A percentile compares a stretch with the other conserved stretches of the same genome.
phyloP scores from a whole-genome alignment of 35 echinoderm and acorn worm species.

The Hemicentrotus pulcherrimus region DNA sequence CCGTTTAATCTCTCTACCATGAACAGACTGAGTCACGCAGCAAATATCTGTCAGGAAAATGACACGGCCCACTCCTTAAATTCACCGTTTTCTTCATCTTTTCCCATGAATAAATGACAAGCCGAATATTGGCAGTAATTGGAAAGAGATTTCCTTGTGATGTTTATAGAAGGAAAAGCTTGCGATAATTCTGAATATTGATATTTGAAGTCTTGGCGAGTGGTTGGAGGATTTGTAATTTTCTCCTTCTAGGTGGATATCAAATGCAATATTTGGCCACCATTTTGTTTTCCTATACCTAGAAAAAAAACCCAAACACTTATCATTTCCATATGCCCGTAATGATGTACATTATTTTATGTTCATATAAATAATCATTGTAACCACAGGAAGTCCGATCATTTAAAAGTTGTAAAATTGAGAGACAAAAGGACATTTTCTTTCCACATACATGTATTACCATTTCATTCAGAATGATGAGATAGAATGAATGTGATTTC shows the following conservation, averaged over 20 bases:
- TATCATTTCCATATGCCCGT: neutral
- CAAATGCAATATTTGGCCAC: neutral
- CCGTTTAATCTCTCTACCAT: neutral
- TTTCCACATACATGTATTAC: neutral
- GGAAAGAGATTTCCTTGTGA: neutral
- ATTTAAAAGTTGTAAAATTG: too few species aligned
- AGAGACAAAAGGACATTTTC: too few species aligned
- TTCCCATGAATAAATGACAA: conserved; percentile 13
- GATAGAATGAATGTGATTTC: neutral
- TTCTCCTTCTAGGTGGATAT: neutral
- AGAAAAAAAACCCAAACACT: neutral
- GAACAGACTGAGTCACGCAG: neutral
- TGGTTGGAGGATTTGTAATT: neutral
- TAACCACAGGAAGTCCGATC: too few species aligned
- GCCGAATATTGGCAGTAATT: conserved; percentile 1
- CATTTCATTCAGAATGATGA: neutral
- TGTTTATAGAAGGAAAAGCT: neutral
- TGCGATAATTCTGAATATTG: neutral
- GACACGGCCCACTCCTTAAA: conserved; percentile 1
- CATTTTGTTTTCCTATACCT: neutral
- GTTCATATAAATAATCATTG: neutral
- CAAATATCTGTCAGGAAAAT: conserved; percentile 19
- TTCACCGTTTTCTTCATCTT: neutral
- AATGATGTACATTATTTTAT: neutral
- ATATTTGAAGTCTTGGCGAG: neutral